phyloP scores from a whole-genome alignment of 2,113 vertebrate genomes.

The Gymnarchus niloticus region DNA sequence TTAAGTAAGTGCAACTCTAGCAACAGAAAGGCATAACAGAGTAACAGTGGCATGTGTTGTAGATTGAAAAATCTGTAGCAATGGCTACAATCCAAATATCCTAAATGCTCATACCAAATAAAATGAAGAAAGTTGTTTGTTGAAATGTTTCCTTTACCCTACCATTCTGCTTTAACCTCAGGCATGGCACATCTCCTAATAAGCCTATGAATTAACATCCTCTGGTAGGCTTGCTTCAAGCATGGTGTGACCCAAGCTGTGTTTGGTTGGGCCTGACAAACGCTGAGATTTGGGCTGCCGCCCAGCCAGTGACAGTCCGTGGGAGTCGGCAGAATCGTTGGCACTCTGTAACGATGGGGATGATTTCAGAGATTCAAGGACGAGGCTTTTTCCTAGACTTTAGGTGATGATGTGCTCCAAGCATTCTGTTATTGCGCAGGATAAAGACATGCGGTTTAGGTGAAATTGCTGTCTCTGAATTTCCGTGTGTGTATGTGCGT shows the following conservation, averaged over 20 bases:
- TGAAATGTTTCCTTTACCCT: not conserved
- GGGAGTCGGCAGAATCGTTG: not conserved
- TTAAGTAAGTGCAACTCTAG: not conserved
- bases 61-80: not conserved
- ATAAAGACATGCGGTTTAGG: not conserved
- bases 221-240: not conserved
- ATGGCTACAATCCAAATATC: not conserved
- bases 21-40: not conserved
- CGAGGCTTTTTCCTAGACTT: not conserved
- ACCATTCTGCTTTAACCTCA: not conserved
- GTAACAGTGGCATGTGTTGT: not conserved
- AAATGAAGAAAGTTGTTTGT: not conserved
- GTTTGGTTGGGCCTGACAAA: slow-evolving; percentile 3
- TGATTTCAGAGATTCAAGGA: not conserved
- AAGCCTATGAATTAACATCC: slow-evolving; percentile 1
- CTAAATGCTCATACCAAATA: not conserved
- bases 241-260: slow-evolving; percentile 13
- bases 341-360: not conserved
- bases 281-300: not conserved
- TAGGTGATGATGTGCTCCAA: slow-evolving; percentile 6
- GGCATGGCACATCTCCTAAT: not conserved
- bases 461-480: not conserved
- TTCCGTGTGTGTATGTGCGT: not conserved
- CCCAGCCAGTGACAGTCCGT: not conserved
- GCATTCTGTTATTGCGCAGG: not conserved